Base-by-base conservation (phyloP, 2,888 invertebrate genomes). In the Heliconius sara region DNA sequence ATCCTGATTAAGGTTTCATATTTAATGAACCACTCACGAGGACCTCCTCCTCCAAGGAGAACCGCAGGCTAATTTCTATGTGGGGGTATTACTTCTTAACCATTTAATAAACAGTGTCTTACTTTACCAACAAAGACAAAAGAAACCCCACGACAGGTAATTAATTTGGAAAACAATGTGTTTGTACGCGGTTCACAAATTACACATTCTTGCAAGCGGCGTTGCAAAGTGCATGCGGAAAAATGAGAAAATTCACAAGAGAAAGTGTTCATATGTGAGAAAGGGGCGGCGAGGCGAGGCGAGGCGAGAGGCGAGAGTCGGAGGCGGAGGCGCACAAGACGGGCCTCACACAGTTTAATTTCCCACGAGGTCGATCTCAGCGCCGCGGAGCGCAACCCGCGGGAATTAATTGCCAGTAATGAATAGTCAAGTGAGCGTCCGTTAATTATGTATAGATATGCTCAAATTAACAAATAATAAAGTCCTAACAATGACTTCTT, bases 381-480 rank as follows among this genome's bases (percentile, higher is more conserved):
- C 91, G 93, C 92, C 93, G 92, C 92, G 91, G 90, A 91, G 93
- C 93, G 88, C 92, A 91, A 91, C 95, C 93, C 95, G 95, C 93
- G 95, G 95, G 95, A 95, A 93, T 95, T 95, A 95, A 95, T 94
- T 95, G 95, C 94, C 91, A 93, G 93, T 94, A 95, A 95, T 95
- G 95, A 95, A 95, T 95, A 95, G 95, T 92, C 94, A 92, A 95
- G 95, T 93, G 94, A 93, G 91, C 92, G 90, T 90, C 92, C 90
- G 92, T 93, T 95, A 94, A 95, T 95, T 95, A 94, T 92, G 91
- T 90, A 91, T 81, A 84, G 83, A 83, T 88, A 90, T 84, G 83
- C 83, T 82, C 83, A 85, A 85, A 85, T 85, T 85, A 85, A 84
- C 82, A 85, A 83, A 84, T 83, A 76, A 81, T 83, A 83, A 72